A percentile compares a stretch with the other conserved stretches of the same genome.
Conservation (phyloP, 2,888 invertebrate genomes). For the Eurois occulta region DNA sequence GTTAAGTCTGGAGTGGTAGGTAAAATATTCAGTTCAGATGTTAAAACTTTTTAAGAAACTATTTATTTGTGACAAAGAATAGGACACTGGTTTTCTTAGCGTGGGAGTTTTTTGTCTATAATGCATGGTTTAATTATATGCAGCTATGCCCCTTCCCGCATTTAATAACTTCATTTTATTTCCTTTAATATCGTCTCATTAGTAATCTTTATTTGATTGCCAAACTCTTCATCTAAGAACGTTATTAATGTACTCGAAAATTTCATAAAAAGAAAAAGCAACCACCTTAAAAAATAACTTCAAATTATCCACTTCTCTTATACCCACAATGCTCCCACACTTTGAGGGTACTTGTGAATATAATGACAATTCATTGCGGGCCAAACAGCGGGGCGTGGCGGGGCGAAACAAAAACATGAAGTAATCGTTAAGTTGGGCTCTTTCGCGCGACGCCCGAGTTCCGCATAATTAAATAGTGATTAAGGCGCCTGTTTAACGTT, state of each 20-base stretch:
- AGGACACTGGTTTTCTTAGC: neutral
- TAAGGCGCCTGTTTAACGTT: slow-evolving; percentile 74
- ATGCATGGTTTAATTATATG: neutral
- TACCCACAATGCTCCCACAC: slow-evolving; percentile 37
- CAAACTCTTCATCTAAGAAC: neutral
- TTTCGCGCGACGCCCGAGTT: slow-evolving; percentile 77
- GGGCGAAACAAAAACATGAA: slow-evolving; percentile 79
- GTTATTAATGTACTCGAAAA: neutral
- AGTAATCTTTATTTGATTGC: neutral
- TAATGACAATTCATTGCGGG: slow-evolving; percentile 68
- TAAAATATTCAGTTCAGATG: slow-evolving; percentile 6
- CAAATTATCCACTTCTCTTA: slow-evolving; percentile 29
- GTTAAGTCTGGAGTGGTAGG: slow-evolving; percentile 39
- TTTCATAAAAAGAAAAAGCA: slow-evolving; percentile 20
- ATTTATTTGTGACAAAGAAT: neutral
- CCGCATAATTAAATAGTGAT: slow-evolving; percentile 88
- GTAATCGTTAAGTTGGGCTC: slow-evolving; percentile 79
- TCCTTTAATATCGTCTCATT: neutral
- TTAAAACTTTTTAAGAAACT: slow-evolving; percentile 3
- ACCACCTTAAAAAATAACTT: slow-evolving; percentile 37
- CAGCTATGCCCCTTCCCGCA: neutral
- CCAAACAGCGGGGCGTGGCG: slow-evolving; percentile 61
- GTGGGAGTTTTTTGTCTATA: neutral
- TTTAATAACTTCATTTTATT: neutral
- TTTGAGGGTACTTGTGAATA: slow-evolving; percentile 56